phyloP scores from a whole-genome alignment of 1,140 invertebrate species.

The Glomeris maerens region DNA sequence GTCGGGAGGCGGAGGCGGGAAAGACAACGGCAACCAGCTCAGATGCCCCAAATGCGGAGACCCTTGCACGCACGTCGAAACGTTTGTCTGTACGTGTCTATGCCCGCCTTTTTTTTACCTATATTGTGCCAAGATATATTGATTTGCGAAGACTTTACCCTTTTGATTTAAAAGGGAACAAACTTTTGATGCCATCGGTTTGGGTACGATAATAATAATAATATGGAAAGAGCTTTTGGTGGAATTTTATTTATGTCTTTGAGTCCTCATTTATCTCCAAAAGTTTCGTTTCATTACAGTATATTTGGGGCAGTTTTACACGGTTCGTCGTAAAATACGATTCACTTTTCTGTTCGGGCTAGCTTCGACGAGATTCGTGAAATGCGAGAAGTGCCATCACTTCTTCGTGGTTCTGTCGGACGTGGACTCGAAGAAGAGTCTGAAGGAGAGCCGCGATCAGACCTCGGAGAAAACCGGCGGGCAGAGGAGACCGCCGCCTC shows the following conservation, averaged over 20 bases:
- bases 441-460: constrained; percentile 52
- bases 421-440: constrained; percentile 58
- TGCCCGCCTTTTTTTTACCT: constrained; percentile 3
- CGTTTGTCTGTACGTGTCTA: constrained; percentile 68
- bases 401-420: constrained; percentile 95
- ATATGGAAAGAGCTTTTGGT: too few relatives aligned
- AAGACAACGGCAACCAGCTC: constrained; percentile 41
- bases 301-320: too few relatives aligned
- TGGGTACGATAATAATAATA: too few relatives aligned
- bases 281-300: too few relatives aligned
- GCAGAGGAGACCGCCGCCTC: constrained; percentile 61
- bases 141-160: background rate
- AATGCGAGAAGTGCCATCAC: constrained; percentile 95
- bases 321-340: too few relatives aligned
- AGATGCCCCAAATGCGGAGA: constrained; percentile 89
- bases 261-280: background rate
- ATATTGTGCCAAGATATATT: too few relatives aligned
- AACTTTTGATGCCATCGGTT: background rate
- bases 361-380: constrained; percentile 84
- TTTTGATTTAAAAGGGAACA: background rate
- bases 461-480: constrained; percentile 44
- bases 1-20: constrained; percentile 27
- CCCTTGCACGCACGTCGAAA: constrained; percentile 89
- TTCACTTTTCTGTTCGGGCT: constrained; percentile 20
- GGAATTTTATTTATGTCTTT: background rate